phyloP scores from a whole-genome alignment of 2,797 vertebrate species.

The Buceros bicornis region DNA sequence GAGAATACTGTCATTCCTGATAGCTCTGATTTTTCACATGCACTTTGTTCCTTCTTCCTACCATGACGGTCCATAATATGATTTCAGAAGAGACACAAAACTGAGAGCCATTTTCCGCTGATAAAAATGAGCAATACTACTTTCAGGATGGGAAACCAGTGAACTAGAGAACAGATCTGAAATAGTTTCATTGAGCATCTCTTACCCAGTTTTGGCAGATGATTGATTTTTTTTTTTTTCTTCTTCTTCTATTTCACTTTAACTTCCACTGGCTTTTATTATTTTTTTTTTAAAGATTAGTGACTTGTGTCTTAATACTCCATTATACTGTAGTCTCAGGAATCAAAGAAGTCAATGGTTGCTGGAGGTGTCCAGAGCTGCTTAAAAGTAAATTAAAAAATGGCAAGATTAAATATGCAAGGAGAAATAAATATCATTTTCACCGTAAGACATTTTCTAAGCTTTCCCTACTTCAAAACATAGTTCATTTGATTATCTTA shows the following conservation, averaged over 20 bases:
- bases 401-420: neutral
- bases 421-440: neutral
- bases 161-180: conserved; percentile 24
- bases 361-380: neutral
- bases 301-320: neutral
- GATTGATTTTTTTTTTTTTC: neutral
- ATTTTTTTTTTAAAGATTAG: neutral
- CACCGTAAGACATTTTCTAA: neutral
- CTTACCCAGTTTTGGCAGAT: neutral
- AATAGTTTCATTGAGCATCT: conserved; percentile 5
- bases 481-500: neutral
- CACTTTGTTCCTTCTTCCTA: neutral
- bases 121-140: neutral
- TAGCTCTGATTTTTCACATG: neutral
- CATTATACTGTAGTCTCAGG: neutral
- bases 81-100: neutral
- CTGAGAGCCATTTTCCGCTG: neutral
- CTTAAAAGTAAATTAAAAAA: neutral
- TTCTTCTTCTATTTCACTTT: neutral
- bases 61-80: neutral
- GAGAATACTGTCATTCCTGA: neutral
- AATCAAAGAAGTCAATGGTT: neutral
- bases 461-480: neutral
- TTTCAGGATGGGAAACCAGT: neutral
- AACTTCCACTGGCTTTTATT: neutral